Conservation (phyloP, 2,797 vertebrate species). For the Xiphophorus birchmanni region DNA sequence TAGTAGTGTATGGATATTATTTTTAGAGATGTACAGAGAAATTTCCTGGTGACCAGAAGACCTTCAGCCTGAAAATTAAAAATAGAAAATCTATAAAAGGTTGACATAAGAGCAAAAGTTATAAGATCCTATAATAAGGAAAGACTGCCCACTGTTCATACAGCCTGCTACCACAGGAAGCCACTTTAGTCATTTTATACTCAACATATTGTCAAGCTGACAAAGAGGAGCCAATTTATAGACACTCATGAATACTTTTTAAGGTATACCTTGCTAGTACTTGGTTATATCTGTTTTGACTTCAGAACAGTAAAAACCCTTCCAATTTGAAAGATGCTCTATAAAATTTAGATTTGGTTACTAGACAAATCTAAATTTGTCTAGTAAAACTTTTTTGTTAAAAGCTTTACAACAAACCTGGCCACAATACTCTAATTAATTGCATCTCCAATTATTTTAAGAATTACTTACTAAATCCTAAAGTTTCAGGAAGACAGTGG, state of each 20-base stretch:
- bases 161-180: not conserved
- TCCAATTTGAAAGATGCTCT: not conserved
- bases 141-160: not conserved
- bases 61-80: not conserved
- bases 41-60: not conserved
- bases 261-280: not conserved
- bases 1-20: not conserved
- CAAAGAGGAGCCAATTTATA: not conserved
- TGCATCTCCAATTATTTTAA: slow-evolving; percentile 8
- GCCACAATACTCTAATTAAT: slow-evolving; percentile 1
- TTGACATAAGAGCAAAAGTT: not conserved
- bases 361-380: too few species aligned
- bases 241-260: not conserved
- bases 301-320: not conserved
- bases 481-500: slow-evolving; percentile 5
- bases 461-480: not conserved
- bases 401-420: not conserved
- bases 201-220: not conserved
- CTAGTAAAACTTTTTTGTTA: not conserved
- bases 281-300: not conserved
- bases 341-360: not conserved
- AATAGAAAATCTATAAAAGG: not conserved
- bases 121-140: not conserved
- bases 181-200: not conserved
- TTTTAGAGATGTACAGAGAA: not conserved